phyloP scores from a whole-genome alignment of 2,888 invertebrate species.

The Epinotia bilunana region DNA sequence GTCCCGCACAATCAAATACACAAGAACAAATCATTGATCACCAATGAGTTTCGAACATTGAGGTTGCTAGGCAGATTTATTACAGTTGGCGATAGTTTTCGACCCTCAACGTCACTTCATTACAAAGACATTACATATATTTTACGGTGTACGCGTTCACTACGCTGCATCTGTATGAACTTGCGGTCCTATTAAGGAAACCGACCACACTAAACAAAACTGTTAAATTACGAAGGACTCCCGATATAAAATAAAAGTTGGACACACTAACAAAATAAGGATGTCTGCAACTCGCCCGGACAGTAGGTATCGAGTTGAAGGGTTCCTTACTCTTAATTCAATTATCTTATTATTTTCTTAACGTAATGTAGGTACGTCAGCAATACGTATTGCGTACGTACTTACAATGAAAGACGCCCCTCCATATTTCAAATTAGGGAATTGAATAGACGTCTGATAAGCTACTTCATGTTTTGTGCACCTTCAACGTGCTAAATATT shows the following conservation, averaged over 20 bases:
- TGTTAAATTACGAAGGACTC: neutral
- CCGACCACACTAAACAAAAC: neutral
- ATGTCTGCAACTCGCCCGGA: neutral
- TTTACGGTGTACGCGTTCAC: no score
- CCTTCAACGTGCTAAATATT: neutral
- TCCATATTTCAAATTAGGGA: constrained; percentile 13
- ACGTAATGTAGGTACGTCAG: constrained; percentile 61
- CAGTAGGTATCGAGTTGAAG: constrained; percentile 43
- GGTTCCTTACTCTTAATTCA: constrained; percentile 64
- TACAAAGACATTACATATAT: no score
- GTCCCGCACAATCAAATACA: no score
- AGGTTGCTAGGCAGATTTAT: no score
- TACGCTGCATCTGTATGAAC: no score
- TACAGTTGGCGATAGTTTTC: no score
- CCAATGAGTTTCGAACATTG: no score
- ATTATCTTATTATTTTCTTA: constrained; percentile 63
- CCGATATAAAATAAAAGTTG: neutral
- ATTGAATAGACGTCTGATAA: constrained; percentile 41
- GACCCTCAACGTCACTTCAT: no score
- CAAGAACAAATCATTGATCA: no score
- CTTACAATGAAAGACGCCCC: constrained; percentile 42
- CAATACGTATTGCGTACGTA: constrained; percentile 58
- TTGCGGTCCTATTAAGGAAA: no score
- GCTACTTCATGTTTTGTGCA: neutral
- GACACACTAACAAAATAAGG: neutral